These are phyloP conservation scores for Phylloscopus trochiloides DNA, from an alignment of 2,113 vertebrate species.

Conservation along the genomic window DNA sequence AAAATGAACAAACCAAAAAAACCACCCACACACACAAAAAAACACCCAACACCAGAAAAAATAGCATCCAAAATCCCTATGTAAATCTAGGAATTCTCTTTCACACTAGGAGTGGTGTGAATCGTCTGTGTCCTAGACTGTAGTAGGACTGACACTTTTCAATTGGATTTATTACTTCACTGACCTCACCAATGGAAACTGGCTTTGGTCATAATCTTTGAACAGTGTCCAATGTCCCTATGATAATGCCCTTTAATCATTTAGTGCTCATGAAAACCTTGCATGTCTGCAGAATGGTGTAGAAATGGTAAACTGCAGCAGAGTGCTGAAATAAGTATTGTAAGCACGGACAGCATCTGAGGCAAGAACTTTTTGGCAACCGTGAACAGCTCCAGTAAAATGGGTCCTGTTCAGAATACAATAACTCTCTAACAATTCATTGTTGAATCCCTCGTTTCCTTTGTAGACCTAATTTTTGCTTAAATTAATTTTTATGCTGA, in stretches of 20 bases:
- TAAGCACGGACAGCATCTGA: slow-evolving; percentile 52
- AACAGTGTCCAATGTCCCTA: not conserved
- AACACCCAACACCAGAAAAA: not conserved
- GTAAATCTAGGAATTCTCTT: not conserved
- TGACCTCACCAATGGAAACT: not conserved
- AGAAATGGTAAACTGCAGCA: not conserved
- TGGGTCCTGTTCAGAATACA: slow-evolving; percentile 28
- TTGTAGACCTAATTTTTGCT: slow-evolving; percentile 41
- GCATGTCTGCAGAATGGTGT: not conserved
- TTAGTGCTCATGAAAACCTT: not conserved
- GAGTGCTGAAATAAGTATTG: slow-evolving; percentile 47
- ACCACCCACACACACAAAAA: rapidly evolving
- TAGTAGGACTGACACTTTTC: not conserved
- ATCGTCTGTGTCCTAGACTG: not conserved
- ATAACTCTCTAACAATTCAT: slow-evolving; percentile 30
- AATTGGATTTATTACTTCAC: not conserved
- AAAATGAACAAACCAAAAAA: not conserved
- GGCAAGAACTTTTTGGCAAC: slow-evolving; percentile 63
- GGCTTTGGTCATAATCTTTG: not conserved
- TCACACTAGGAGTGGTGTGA: not conserved
- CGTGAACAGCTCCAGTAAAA: slow-evolving; percentile 44
- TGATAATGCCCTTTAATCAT: not conserved
- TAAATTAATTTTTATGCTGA: slow-evolving; percentile 45
- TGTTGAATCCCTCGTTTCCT: not conserved
- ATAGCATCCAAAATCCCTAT: not conserved